These are phyloP conservation scores for Anthopleura sola DNA, from an alignment of 64 coral and sea anemone species.

Conservation along the genomic window DNA sequence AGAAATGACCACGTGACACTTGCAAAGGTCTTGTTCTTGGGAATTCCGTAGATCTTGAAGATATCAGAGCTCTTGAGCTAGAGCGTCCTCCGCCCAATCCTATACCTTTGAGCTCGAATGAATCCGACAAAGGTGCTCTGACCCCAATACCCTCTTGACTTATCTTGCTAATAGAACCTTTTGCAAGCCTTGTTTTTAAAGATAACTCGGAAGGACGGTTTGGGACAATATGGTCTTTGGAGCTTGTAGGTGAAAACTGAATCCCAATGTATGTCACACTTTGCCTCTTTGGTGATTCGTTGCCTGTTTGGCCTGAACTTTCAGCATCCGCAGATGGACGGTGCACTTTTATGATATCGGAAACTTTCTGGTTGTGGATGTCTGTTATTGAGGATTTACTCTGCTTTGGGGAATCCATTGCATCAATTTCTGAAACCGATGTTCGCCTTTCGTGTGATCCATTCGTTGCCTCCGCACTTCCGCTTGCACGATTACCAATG, in stretches of 20 bases:
- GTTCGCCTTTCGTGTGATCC: neutral
- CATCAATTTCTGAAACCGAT: neutral
- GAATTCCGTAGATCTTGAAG: neutral
- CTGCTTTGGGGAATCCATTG: neutral
- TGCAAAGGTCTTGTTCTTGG: neutral
- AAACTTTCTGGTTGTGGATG: neutral
- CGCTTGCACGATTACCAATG: neutral
- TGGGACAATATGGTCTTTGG: neutral
- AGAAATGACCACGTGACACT: neutral
- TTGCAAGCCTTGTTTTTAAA: neutral
- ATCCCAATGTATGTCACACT: neutral
- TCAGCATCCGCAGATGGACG: neutral
- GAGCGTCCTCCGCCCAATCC: neutral
- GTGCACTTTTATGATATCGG: neutral
- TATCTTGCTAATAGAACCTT: neutral
- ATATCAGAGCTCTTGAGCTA: neutral
- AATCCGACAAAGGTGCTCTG: neutral
- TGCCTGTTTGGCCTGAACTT: neutral
- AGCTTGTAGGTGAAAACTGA: neutral
- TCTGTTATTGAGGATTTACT: neutral
- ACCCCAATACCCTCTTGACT: neutral
- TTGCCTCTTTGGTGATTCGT: neutral
- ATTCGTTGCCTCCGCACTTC: neutral
- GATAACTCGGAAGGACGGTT: neutral
- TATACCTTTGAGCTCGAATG: constrained; percentile 23